phyloP scores from a whole-genome alignment of 2,797 vertebrate genomes.

The Pteropus rufus region DNA sequence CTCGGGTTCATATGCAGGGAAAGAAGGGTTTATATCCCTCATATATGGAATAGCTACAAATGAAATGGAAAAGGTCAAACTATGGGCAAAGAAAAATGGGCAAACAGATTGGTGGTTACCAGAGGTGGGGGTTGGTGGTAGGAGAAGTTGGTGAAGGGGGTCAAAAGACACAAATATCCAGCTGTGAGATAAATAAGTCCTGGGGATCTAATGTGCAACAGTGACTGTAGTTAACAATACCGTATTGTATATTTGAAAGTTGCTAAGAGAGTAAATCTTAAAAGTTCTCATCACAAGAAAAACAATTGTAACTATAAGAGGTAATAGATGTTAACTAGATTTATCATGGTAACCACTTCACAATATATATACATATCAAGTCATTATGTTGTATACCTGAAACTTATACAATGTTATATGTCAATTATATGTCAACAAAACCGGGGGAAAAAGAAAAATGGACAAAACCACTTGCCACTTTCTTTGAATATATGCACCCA shows the following conservation, averaged over 20 bases:
- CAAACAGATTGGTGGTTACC: background rate
- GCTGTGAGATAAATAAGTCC: background rate
- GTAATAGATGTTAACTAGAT: background rate
- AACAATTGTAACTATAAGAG: background rate
- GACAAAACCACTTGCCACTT: background rate
- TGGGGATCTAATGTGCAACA: background rate
- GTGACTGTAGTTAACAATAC: background rate
- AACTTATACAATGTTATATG: background rate
- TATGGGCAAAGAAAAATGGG: background rate
- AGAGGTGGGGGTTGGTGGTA: background rate
- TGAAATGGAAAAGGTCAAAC: background rate
- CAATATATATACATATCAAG: background rate
- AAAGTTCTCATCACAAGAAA: background rate
- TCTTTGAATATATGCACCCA: background rate
- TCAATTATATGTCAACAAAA: background rate
- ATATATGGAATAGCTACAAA: background rate
- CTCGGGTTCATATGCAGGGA: background rate
- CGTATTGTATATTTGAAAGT: background rate
- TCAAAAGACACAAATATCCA: background rate
- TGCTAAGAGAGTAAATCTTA: background rate
- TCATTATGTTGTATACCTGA: background rate
- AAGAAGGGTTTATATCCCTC: background rate
- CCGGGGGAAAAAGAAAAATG: background rate
- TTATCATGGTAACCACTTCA: background rate
- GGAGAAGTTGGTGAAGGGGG: background rate